Conservation (phyloP, 1,140 invertebrate species). For the Camponotus floridanus region DNA sequence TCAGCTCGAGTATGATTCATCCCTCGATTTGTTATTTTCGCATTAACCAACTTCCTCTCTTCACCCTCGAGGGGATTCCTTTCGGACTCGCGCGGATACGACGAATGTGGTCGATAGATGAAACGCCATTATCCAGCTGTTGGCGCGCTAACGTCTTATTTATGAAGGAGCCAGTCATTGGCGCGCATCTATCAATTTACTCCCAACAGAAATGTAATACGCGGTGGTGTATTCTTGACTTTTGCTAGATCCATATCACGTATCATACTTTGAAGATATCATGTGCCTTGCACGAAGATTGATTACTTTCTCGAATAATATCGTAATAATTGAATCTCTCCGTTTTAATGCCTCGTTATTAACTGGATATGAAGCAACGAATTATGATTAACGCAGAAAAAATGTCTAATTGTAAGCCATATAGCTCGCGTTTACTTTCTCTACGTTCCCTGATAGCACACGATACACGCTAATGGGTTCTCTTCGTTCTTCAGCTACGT, state of each 20-base stretch:
- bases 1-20: slow-evolving; percentile 74
- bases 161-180: slow-evolving; percentile 70
- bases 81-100: slow-evolving; percentile 71
- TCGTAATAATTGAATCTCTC: slow-evolving; percentile 28
- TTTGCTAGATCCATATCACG: neutral
- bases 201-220: slow-evolving; percentile 40
- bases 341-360: neutral
- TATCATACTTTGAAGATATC: slow-evolving; percentile 7
- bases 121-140: slow-evolving; percentile 77
- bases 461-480: slow-evolving; percentile 19
- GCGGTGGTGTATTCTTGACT: slow-evolving; percentile 35
- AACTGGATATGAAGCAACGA: neutral
- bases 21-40: slow-evolving; percentile 81
- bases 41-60: slow-evolving; percentile 74
- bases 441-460: slow-evolving; percentile 6
- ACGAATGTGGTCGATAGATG: slow-evolving; percentile 66
- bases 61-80: slow-evolving; percentile 73
- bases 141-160: slow-evolving; percentile 80
- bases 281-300: slow-evolving; percentile 6
- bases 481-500: neutral
- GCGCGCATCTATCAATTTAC: slow-evolving; percentile 76
- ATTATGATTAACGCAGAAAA: slow-evolving; percentile 2
- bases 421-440: neutral
- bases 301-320: slow-evolving; percentile 2
- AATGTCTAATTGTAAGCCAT: neutral